Percentiles rank a stretch among this genome's conserved stretches.
phyloP scores from a whole-genome alignment of 2,888 invertebrate genomes.

The Tanytarsus gracilentus region DNA sequence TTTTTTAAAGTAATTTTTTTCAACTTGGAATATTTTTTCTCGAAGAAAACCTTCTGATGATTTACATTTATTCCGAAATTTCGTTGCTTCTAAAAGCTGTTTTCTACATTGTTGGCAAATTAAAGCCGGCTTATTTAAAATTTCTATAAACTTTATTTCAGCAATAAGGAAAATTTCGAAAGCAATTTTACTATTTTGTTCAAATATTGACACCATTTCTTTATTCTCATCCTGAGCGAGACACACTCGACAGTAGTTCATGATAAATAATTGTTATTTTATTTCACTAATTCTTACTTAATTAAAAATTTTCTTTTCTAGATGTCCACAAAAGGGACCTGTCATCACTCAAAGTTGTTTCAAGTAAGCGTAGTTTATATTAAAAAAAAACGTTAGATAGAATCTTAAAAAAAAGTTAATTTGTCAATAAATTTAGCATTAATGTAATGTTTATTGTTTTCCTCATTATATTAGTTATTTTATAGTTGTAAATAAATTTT shows the following conservation, averaged over 20 bases:
- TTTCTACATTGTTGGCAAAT: background rate
- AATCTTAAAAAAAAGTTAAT: too few relatives aligned
- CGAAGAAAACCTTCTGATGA: background rate
- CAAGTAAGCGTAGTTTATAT: too few relatives aligned
- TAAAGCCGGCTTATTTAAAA: background rate
- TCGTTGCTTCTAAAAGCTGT: background rate
- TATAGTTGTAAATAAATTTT: too few relatives aligned
- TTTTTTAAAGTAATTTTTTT: background rate
- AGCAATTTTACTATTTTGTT: background rate
- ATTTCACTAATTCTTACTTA: too few relatives aligned
- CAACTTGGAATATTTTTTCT: background rate
- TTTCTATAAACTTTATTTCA: background rate
- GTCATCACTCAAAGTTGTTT: too few relatives aligned
- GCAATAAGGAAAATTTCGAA: background rate
- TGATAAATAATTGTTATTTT: too few relatives aligned
- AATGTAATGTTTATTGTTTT: too few relatives aligned
- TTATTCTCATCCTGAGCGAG: background rate
- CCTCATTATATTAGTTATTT: too few relatives aligned
- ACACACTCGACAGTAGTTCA: conserved; percentile 10
- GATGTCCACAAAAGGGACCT: too few relatives aligned
- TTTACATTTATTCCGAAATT: conserved; percentile 5
- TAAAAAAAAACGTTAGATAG: too few relatives aligned
- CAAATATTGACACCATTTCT: background rate
- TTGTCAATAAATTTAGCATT: too few relatives aligned
- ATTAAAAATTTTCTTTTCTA: too few relatives aligned